phyloP scores from a whole-genome alignment of 2,797 vertebrate species.

The Phrynocephalus forsythii region DNA sequence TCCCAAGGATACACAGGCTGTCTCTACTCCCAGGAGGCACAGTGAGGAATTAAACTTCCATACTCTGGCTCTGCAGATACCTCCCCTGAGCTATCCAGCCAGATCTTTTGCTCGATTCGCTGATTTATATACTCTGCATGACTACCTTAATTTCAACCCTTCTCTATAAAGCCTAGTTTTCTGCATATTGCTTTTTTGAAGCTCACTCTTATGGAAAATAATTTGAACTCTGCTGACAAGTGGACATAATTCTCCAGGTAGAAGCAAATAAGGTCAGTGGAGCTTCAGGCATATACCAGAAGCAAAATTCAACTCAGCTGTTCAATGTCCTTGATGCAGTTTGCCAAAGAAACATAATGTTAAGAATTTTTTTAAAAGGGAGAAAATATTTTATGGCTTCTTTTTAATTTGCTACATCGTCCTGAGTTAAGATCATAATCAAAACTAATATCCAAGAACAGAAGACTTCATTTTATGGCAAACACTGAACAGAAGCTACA shows the following conservation, averaged over 20 bases:
- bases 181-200: not conserved
- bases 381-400: constrained; percentile 18
- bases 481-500: not conserved
- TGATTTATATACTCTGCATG: not conserved
- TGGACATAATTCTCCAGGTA: constrained; percentile 6
- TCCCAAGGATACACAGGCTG: no score
- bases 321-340: not conserved
- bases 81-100: no score
- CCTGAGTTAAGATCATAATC: not conserved
- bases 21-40: no score
- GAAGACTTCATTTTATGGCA: not conserved
- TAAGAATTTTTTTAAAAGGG: not conserved
- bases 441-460: not conserved
- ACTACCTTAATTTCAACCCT: not conserved
- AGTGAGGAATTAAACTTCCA: no score
- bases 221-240: constrained; percentile 28
- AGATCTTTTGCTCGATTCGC: no score
- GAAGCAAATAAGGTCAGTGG: not conserved
- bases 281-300: not conserved
- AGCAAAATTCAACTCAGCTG: constrained; percentile 14
- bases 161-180: not conserved
- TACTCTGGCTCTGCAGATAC: no score
- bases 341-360: not conserved
- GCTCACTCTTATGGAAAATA: constrained; percentile 6
- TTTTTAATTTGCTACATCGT: not conserved